Conservation (phyloP, 2,797 vertebrate species). For the Pseudochaenichthys georgianus region DNA sequence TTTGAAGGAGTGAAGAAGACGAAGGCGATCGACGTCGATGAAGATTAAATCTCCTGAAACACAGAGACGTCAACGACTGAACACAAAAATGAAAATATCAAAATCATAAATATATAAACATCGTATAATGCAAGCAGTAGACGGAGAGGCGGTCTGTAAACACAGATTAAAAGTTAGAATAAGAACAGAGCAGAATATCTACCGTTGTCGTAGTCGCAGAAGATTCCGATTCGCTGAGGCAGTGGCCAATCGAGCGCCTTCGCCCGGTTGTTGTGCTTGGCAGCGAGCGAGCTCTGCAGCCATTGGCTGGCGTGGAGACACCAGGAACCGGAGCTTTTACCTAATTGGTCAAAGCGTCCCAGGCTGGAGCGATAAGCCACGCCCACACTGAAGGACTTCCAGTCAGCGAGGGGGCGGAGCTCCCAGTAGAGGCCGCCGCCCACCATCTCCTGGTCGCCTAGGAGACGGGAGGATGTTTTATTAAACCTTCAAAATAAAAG, state of each 20-base stretch:
- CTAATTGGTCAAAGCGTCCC: conserved; percentile 95
- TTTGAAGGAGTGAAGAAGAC: conserved; percentile 92
- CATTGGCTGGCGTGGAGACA: conserved; percentile 94
- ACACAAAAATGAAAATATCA: no score
- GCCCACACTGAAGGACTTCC: conserved; percentile 93
- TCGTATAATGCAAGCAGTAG: no score
- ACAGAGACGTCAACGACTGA: neutral
- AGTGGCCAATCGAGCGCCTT: conserved; percentile 88
- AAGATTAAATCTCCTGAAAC: conserved; percentile 91
- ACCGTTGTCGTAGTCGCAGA: conserved; percentile 95
- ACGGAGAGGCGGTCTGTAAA: no score
- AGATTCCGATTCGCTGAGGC: conserved; percentile 92
- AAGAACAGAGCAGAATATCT: neutral
- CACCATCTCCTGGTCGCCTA: conserved; percentile 90
- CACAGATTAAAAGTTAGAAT: no score
- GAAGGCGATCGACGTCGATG: conserved; percentile 90
- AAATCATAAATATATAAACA: no score
- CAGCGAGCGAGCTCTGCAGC: conserved; percentile 92
- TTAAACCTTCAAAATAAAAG: no score
- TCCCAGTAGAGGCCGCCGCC: conserved; percentile 95
- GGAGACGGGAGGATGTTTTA: no score
- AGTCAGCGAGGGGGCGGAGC: conserved; percentile 91
- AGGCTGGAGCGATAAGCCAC: conserved; percentile 88
- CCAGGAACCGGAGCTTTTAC: conserved; percentile 93
- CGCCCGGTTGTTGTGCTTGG: conserved; percentile 95